Evolutionary conservation across 30 jellyfish, hydroid and myxozoan species (phyloP), one percentile per base, ranked within the genome.

Genomic region (Mastigias papua): DNA sequence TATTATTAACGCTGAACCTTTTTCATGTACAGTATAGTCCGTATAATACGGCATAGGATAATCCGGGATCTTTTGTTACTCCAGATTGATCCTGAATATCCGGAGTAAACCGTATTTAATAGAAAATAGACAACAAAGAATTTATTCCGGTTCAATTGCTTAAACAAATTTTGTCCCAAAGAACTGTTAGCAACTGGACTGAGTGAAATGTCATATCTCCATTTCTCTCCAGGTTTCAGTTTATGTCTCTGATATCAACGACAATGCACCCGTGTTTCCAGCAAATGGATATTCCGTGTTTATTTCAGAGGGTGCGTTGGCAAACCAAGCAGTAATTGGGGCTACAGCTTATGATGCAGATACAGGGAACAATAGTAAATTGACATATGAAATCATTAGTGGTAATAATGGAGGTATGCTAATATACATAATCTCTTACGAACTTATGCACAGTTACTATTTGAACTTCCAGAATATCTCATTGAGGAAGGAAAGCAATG

Each of bases 211-310:
- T 68, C 54, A 25, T 9, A 60, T 21, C 4, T 20, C 6, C 7
- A 5, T 5, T 63, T 63, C 23, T 63, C 64, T 28, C 1, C 37
- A 87, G 96, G 96, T 93, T 28, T 73, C 34, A 9, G 90, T 93
- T 11, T 73, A 31, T 46, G 73, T 93, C n/a, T 26, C 35, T n/a
- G 97, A 93, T 69, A 30, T 82, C 78, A 93, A 93, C 77, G 98
- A 93, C 88, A 93, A 93, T 72, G 23, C 48, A 20, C 98, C 98
- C 20, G 54, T 34, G 16, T 93, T 93, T 73, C 86, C 89, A 1
- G 67, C 72, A 20, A 57, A 33, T 46, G 96, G 96, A 26, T 87
- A 20, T 50, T 72, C 73, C 48, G 71, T 78, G 8, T 77, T 60
- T 34, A 87, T 87, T 60, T 87, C 96, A 23, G 91, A 87, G 77